Base-by-base conservation (phyloP, 2,113 vertebrate genomes). In the Ahaetulla prasina region DNA sequence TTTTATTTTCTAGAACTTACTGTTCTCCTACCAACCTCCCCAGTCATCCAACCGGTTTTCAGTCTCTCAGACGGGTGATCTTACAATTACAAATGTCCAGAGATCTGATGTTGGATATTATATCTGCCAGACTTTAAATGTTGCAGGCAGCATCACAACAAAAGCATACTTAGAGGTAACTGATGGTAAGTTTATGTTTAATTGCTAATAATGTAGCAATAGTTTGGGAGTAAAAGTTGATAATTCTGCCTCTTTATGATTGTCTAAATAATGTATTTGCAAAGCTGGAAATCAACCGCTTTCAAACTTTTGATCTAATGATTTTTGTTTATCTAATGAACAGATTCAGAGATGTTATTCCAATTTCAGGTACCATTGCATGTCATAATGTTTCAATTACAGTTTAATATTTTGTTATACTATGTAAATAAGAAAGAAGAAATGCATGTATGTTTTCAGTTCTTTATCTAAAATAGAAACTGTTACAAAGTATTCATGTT, bases 71-170 rank as follows among this genome's bases (percentile, higher is more conserved):
- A 99, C 98, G 2, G 99, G 99, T 9, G 99, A 99, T 94, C 98
- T 99, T 96, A 99, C 99, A 91, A 98, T 99, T 97, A 99, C 98
- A 8, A 98, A 98, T 3, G 98, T 99, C 87, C 98, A 99, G 96
- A 97, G 98, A 93, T 98, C 98, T 85, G 99, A 99, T 93, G 97
- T 98, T 93, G 99, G 99, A 0, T 99, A 99, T 95, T 99, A 99
- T 91, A 99, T 99, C 97, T 99, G 99, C 97, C 99, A 99, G 98
- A 99, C 99, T 80, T 98, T 99, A 94, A 99, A 99, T 97, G 99
- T 99, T 87, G 99, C 99, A 0, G 99, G 99, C 95, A 99, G 99
- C 91, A 99, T 99, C 96, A 99, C 99, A 97, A 99, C 99, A 96
- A 99, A 99, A 96, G 99, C 99, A 68, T 98, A 99, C 95, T 97